Base-by-base conservation (phyloP, 2,113 vertebrate species). In the Struthidea cinerea region DNA sequence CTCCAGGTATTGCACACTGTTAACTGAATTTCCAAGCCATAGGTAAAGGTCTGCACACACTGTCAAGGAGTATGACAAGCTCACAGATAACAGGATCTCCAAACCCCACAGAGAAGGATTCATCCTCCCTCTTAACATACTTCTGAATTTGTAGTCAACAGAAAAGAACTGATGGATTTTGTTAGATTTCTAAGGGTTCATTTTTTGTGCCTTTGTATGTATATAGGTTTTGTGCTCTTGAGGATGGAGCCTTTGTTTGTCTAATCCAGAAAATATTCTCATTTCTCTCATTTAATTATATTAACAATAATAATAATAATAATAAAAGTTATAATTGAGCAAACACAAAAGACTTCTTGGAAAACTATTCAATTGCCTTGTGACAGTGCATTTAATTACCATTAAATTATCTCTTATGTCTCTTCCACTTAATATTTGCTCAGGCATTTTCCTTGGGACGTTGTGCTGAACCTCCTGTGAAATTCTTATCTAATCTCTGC, bases 331-430 rank as follows among this genome's bases (percentile, higher is more conserved):
- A 44, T 84, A 91, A 92, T 67, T 87, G 68, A 88, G 60, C 63
- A 95, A 95, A 74, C 88, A 91, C 71, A 93, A 73, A 93, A 93
- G 92, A 57, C 37, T 95, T 93, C 37, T 84, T 87, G 81, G 55
- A 91, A 87, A 75, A 74, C 28, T 85, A 30, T 93, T 94, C 64
- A 49, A 2, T 87, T 87, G 77, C 84, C 88, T 76, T 80, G 37
- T 60, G 91, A 73, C 84, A 57, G 59, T 64, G 78, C 3, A 16
- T 74, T 90, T 96, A 85, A 94, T 96, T 96, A 94, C 79, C 82
- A 84, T 95, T 83, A 91, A 89, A 91, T 95, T 95, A 92, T 71
- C 95, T 91, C 55, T 80, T 83, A 27, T 4, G 27, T 93, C 84
- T 90, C 67, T 91, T 88, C 78, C 78, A 70, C 92, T 96, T 87